Evolutionary conservation across 2,888 invertebrate species (phyloP), one percentile per base, ranked within the genome.

Genomic region (Prosapia bicincta): DNA sequence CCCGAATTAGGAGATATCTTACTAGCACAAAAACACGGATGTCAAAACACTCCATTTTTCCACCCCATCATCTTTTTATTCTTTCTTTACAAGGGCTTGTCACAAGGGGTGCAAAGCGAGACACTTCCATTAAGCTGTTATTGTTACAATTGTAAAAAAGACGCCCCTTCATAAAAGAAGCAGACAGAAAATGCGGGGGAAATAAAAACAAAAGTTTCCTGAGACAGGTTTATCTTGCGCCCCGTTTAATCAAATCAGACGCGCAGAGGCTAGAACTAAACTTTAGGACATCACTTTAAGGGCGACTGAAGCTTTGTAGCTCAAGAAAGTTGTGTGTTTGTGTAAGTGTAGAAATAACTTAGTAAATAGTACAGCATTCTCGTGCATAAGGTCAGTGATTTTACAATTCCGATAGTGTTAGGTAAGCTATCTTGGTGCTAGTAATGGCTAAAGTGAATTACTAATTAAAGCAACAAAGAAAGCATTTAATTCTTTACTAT

Each of bases 41-140:
- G 74, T 74, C 69, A 74, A 69, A 74, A 74, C 74, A 69, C 15
- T 25, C 54, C 69, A 69, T 74, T 74, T 74, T 74, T 69, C 38
- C n/a, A 69, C 65, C 69, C 24, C 54, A 32, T 68, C 65, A 30
- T 15, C 26, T 26, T 66, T 69, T 74, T 54, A 65, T 74, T 74
- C 65, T 74, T 69, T 69, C 28, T 26, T 32, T 30, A 32, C 23
- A 54, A 74, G 69, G 74, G 74, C 69, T 69, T 54, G 54, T 30
- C 69, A 38, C 24, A 28, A 32, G 67, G 71, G 69, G 74, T 68
- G 74, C 67, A 28, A 43, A 71, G 73, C 76, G 43, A 71, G 76
- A 76, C 76, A 76, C 76, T 76, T 76, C 76, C 76, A 76, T 76
- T 76, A 76, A 76, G 76, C 66, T 73, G 76, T 71, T 72, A 72